Evolutionary conservation across 1,140 invertebrate genomes (phyloP), one percentile per base, ranked within the genome.

Genomic region (Drosophila nigromelanica): DNA sequence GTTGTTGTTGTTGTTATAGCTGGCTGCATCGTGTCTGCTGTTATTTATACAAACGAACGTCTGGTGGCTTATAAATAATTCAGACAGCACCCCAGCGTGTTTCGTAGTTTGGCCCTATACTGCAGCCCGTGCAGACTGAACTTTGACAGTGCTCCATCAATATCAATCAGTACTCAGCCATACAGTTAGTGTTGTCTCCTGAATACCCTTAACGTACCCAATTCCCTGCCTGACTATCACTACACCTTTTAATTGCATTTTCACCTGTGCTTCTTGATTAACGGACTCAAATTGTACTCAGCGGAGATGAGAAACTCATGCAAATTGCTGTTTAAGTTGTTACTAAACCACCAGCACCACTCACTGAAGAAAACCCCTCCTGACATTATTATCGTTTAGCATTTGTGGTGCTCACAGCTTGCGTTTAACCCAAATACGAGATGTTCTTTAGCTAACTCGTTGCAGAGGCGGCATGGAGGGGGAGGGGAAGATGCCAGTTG

Each of bases 61-160:
- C 51, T 39, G 63, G 45, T 47, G 59, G 69, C 80, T 85, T 86
- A 85, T 85, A 85, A 85, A 85, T 86, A 85, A 85, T 86, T 80
- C 80, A 85, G 66, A 40, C 56, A 59, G 62, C 81, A 78, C 51
- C 47, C 76, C 51, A 42, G 54, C 15, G 45, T 21, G 45, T 45
- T 43, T 43, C 47, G 33, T 8, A 30, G 6, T 50, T 35, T 0
- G 33, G 1, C 8, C 5, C 0, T 43, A 5, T 33, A 47, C 24
- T 60, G 18, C 37, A 47, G 21, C 40, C 35, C 33, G n/a, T 66
- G 43, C 45, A 58, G 58, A 48, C 58, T 85, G 73, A 83, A 79
- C 80, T 83, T 73, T 79, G 73, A 64, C 68, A 82, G 42, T 40
- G 27, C 40, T 58, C 52, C 51, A 62, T 70, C 59, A 70, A 70